Base-by-base conservation (phyloP, 92 coral and sea anemone genomes). In the Plumapathes pennacea region DNA sequence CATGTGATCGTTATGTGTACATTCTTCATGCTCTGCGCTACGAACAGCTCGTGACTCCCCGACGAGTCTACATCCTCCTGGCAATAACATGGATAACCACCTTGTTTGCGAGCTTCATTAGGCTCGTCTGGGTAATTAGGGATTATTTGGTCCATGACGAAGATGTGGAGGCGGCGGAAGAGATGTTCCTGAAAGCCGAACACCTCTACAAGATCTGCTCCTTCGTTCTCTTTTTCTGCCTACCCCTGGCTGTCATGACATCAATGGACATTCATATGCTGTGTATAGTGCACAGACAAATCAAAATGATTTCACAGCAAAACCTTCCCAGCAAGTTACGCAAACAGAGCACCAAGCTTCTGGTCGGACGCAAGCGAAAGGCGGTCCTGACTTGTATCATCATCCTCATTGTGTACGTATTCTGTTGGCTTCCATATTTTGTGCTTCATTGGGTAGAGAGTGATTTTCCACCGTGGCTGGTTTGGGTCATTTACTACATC, bases 1-100 rank as follows among this genome's bases (percentile, higher is more conserved):
- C 73, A 33, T 66, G 73, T 36, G 73, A 66, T 42, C 63, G 73
- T 13, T 66, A 27, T 38, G 54, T 66, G 20, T 66, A 66, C 54
- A 66, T 66, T 5, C 34, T 28, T 25, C 54, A 62, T 51, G 64
- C 73, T 20, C 42, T 66, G 19, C 73, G 73, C 4, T 66, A 66
- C 52, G 24, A 29, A 1, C 62, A 53, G 0, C 52, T 66, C 24
- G 53, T 66, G 4, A 26, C 10, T 8, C 73, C 40, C 5, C 26
- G 41, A 2, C 38, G 73, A 41, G 63, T 54, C 10, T 0, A 52
- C 0, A 30, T 41, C 13, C 53, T 19, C 15, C 63, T 66, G 1
- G 38, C 33, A 27, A 12, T 66, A 23, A 41, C 40, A 1, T 66
- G 73, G 73, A 40, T 66, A 4, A 30, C 53, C 38, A 65, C 60